Conservation (phyloP, 37 sponge, comb jelly and placozoan species). For the Haliclona indistincta region DNA sequence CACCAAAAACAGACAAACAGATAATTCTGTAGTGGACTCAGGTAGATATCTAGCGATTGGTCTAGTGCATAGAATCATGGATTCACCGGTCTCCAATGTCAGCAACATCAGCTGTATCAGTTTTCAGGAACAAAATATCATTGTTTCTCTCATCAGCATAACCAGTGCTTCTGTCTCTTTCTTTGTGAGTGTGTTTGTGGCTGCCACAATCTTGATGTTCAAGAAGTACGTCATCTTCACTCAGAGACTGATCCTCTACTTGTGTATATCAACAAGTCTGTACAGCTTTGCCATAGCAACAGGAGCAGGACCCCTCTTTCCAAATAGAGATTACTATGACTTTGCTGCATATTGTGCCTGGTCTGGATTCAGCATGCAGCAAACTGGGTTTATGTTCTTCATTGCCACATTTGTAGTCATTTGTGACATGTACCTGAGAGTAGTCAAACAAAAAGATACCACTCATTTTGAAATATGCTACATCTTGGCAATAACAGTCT, state of each 20-base stretch:
- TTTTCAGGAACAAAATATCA: too few species aligned
- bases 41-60: too few species aligned
- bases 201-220: constrained; percentile 61
- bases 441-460: constrained; percentile 17
- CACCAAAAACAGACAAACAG: too few species aligned
- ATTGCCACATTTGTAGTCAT: constrained; percentile 39
- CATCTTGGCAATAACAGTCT: constrained; percentile 16
- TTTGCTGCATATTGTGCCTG: constrained; percentile 7
- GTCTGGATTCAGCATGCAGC: constrained; percentile 38
- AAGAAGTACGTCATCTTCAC: constrained; percentile 74
- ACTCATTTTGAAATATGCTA: constrained; percentile 35
- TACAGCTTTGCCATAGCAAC: constrained; percentile 36
- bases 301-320: constrained; percentile 22
- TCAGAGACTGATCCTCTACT: constrained; percentile 81
- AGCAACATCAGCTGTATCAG: too few species aligned
- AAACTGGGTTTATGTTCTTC: constrained; percentile 3
- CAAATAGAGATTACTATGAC: constrained; percentile 6
- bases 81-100: too few species aligned
- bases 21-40: too few species aligned
- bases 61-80: too few species aligned
- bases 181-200: not conserved
- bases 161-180: constrained; percentile 2
- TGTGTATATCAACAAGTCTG: constrained; percentile 47
- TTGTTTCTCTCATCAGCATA: too few species aligned
- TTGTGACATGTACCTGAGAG: constrained; percentile 29